Conservation (phyloP, 1,140 invertebrate genomes). For the Drosophila biarmipes region DNA sequence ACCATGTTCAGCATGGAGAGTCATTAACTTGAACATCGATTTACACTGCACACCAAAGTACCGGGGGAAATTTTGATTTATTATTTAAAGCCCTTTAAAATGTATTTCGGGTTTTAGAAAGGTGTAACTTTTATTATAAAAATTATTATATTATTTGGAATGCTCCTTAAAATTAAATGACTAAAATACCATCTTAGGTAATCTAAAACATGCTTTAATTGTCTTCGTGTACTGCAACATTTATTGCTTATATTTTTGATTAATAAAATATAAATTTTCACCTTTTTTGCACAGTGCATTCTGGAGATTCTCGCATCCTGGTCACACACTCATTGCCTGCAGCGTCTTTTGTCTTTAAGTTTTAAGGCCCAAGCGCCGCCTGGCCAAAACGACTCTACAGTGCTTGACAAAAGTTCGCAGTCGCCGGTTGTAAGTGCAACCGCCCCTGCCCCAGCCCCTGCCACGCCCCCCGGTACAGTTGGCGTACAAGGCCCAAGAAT, state of each 20-base stretch:
- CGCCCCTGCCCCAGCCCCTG: constrained; percentile 5
- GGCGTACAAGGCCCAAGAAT: constrained; percentile 74
- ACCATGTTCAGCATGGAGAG: constrained; percentile 64
- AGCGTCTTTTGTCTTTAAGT: constrained; percentile 78
- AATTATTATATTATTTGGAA: too few species aligned
- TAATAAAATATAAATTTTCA: too few species aligned
- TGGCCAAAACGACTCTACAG: constrained; percentile 75
- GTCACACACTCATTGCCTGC: constrained; percentile 52
- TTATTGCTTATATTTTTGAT: too few species aligned
- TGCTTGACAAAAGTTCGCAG: constrained; percentile 75
- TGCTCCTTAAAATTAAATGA: too few species aligned
- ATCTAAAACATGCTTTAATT: too few species aligned
- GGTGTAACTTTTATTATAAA: neutral
- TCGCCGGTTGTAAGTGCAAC: constrained; percentile 54
- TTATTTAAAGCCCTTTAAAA: too few species aligned
- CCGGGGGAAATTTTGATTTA: too few species aligned
- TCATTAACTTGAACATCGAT: constrained; percentile 65
- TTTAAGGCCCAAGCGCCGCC: constrained; percentile 67
- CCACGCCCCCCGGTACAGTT: constrained; percentile 3
- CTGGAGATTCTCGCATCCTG: constrained; percentile 21
- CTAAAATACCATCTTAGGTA: too few species aligned
- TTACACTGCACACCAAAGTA: constrained; percentile 49
- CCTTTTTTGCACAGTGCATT: neutral
- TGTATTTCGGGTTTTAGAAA: too few species aligned
- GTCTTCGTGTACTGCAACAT: too few species aligned